Evolutionary conservation across 2,797 vertebrate species (phyloP).

Genomic region (Microctenopoma lineatum): DNA sequence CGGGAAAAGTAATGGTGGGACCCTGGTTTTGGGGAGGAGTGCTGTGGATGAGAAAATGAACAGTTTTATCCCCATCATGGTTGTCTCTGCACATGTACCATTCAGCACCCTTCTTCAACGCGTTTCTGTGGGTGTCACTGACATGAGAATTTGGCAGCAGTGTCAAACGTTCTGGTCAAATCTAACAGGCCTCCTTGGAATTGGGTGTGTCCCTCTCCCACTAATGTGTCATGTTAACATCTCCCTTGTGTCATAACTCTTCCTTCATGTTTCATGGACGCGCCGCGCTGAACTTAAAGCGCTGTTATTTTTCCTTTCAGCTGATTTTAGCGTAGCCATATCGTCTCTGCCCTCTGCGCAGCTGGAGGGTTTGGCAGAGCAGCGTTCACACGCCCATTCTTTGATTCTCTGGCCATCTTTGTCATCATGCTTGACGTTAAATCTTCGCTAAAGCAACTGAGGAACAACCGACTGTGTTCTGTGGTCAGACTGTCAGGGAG

Average conservation of each 20-base stretch:
- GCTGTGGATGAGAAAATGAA: constrained; percentile 36
- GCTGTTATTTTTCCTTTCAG: constrained; percentile 33
- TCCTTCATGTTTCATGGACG: constrained; percentile 58
- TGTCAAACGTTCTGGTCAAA: constrained; percentile 62
- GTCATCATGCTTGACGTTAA: constrained; percentile 50
- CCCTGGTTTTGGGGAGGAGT: constrained; percentile 39
- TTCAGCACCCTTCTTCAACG: constrained; percentile 33
- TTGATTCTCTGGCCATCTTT: constrained; percentile 58
- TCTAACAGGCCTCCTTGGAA: constrained; percentile 69
- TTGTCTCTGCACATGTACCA: constrained; percentile 15
- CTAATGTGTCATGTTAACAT: constrained; percentile 77
- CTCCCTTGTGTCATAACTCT: constrained; percentile 69
- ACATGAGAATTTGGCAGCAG: constrained; percentile 53
- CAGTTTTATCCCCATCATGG: neutral
- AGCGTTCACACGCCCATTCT: constrained; percentile 51
- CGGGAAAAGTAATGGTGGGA: constrained; percentile 39
- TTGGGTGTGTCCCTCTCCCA: constrained; percentile 76
- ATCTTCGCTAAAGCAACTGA: constrained; percentile 53
- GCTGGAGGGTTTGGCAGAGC: constrained; percentile 37
- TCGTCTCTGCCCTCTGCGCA: constrained; percentile 12
- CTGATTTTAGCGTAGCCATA: constrained; percentile 35
- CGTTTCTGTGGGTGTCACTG: constrained; percentile 50
- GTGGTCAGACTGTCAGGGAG: constrained; percentile 52
- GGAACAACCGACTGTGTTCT: constrained; percentile 49
- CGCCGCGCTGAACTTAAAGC: constrained; percentile 35